Evolutionary conservation across 2,113 vertebrate species (phyloP).

Genomic region (Parus major): DNA sequence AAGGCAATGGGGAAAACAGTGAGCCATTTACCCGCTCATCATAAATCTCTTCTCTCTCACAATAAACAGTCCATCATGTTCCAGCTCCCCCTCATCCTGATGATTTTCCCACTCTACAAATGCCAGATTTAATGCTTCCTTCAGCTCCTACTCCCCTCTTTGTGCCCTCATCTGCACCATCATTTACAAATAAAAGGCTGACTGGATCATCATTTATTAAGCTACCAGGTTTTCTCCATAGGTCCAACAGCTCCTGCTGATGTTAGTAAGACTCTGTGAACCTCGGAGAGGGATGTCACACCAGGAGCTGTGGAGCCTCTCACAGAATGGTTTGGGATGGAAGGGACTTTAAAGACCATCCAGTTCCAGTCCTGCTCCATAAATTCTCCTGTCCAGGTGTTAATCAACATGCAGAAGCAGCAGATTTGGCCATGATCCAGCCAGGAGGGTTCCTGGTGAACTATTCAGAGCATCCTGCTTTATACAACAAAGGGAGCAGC

Average conservation of each 20-base stretch:
- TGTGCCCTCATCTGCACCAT: background rate
- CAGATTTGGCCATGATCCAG: background rate
- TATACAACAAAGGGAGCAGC: background rate
- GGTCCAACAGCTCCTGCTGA: background rate
- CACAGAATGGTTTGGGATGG: background rate
- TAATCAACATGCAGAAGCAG: background rate
- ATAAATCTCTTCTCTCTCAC: constrained; percentile 45
- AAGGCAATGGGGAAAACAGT: constrained; percentile 10
- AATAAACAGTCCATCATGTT: constrained; percentile 49
- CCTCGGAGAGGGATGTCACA: background rate
- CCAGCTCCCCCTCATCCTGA: constrained; percentile 27
- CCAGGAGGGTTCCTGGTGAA: background rate
- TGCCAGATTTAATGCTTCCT: constrained; percentile 50
- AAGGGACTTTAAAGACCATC: background rate
- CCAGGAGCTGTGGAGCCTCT: background rate
- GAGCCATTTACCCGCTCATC: background rate
- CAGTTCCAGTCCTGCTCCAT: background rate
- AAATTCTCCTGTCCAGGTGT: background rate
- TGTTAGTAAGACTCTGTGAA: background rate
- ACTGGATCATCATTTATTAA: constrained; percentile 18
- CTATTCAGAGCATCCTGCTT: background rate
- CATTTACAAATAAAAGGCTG: constrained; percentile 13
- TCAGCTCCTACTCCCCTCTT: constrained; percentile 22
- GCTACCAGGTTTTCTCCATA: background rate
- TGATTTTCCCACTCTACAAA: constrained; percentile 46